These are phyloP conservation scores for Fulmarus glacialis DNA, from an alignment of 2,113 vertebrate species.

Conservation along the genomic window DNA sequence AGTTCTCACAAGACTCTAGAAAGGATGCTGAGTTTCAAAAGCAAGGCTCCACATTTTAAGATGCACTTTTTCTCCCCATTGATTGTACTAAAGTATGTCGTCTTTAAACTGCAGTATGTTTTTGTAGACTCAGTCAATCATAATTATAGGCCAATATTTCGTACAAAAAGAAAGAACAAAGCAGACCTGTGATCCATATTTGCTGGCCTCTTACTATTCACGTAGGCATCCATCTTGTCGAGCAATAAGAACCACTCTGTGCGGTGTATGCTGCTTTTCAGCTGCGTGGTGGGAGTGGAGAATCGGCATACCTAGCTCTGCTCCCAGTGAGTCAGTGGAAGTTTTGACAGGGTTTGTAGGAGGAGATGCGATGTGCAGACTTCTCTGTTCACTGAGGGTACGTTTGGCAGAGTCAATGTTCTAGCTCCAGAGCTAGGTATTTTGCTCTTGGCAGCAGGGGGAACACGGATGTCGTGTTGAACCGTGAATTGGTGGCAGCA, in stretches of 20 bases:
- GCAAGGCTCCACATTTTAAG: conserved; percentile 66
- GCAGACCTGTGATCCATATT: not conserved
- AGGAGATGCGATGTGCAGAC: not conserved
- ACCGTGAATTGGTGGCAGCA: not conserved
- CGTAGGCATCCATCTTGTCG: not conserved
- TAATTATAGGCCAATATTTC: not conserved
- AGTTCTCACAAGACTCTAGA: conserved; percentile 73
- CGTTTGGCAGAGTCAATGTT: not conserved
- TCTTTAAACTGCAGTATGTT: conserved; percentile 62
- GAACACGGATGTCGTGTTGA: not conserved
- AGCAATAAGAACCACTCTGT: conserved; percentile 36
- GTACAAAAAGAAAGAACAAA: not conserved
- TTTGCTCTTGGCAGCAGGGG: not conserved
- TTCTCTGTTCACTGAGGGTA: not conserved
- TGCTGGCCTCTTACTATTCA: not conserved
- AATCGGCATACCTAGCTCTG: not conserved
- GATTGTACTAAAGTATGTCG: conserved; percentile 78
- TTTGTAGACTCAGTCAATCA: conserved; percentile 43
- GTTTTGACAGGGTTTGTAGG: not conserved
- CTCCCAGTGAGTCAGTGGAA: not conserved
- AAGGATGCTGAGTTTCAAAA: conserved; percentile 71
- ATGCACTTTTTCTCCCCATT: conserved; percentile 70
- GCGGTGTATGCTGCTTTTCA: not conserved
- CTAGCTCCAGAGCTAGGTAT: not conserved
- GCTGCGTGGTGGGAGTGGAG: not conserved